Conservation (phyloP, 2,797 vertebrate genomes). For the Sebastes diploproa region DNA sequence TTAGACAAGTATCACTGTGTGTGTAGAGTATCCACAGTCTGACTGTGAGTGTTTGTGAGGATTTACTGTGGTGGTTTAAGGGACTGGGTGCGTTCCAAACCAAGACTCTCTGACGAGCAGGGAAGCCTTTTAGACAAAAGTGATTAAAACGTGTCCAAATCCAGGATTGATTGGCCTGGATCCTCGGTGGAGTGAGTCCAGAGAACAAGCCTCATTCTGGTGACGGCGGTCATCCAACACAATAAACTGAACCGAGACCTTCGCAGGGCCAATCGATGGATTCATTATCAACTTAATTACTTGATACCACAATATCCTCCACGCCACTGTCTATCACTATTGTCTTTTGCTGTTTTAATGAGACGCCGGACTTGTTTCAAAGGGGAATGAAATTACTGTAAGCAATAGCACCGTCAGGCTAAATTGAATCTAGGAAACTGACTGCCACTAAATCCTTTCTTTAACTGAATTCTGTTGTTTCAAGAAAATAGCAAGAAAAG, state of each 20-base stretch:
- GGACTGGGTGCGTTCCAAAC: background rate
- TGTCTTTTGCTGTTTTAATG: constrained; percentile 39
- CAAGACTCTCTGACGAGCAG: constrained; percentile 15
- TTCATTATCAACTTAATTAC: constrained; percentile 77
- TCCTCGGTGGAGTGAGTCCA: constrained; percentile 52
- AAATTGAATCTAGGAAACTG: constrained; percentile 22
- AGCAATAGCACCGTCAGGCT: constrained; percentile 14
- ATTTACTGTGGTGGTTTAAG: background rate
- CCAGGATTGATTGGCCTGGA: constrained; percentile 56
- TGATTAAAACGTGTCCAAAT: constrained; percentile 64
- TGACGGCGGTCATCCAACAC: constrained; percentile 61
- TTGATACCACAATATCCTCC: constrained; percentile 44
- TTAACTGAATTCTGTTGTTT: constrained; percentile 2
- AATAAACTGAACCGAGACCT: constrained; percentile 64
- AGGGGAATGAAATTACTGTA: constrained; percentile 26
- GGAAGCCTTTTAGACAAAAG: constrained; percentile 42
- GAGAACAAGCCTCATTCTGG: constrained; percentile 48
- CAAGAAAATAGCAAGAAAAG: background rate
- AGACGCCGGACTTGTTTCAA: constrained; percentile 32
- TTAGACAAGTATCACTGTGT: background rate
- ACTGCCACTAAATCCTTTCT: constrained; percentile 2
- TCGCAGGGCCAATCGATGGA: constrained; percentile 68
- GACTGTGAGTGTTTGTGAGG: background rate
- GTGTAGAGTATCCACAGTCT: background rate
- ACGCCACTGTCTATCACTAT: constrained; percentile 18